Evolutionary conservation across 2,888 invertebrate species (phyloP).

Genomic region (Coleophora flavipennella): DNA sequence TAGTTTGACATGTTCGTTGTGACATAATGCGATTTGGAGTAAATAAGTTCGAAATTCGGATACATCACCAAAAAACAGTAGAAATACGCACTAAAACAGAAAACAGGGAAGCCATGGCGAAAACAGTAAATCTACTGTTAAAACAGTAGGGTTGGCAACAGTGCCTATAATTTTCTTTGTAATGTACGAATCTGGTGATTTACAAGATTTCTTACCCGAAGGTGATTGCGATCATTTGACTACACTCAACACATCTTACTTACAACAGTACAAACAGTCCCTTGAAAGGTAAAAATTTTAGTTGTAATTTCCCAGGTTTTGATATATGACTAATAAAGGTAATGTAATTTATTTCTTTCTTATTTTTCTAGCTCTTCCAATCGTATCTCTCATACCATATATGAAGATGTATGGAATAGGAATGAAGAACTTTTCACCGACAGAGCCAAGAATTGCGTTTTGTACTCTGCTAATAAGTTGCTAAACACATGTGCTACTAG

Average conservation of each 20-base stretch:
- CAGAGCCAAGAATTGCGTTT: conserved; percentile 23
- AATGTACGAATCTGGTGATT: conserved; percentile 12
- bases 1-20: no score
- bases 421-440: conserved; percentile 26
- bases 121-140: no score
- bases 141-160: no score
- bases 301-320: not conserved
- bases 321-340: not conserved
- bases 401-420: conserved; percentile 33
- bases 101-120: no score
- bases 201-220: conserved; percentile 20
- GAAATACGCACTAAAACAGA: no score
- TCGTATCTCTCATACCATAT: conserved; percentile 30
- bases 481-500: conserved; percentile 25
- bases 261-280: conserved; percentile 32
- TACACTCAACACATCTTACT: conserved; percentile 22
- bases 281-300: conserved; percentile 23
- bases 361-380: conserved; percentile 33
- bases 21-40: no score
- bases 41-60: no score
- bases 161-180: no score
- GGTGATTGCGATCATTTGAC: conserved; percentile 21
- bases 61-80: no score
- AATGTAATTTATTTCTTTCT: no score
- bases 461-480: conserved; percentile 25